A percentile compares a stretch with the other conserved stretches of the same genome.
These are phyloP conservation scores for Stenodera caucasica DNA, from an alignment of 2,888 invertebrate species.

Conservation along the genomic window DNA sequence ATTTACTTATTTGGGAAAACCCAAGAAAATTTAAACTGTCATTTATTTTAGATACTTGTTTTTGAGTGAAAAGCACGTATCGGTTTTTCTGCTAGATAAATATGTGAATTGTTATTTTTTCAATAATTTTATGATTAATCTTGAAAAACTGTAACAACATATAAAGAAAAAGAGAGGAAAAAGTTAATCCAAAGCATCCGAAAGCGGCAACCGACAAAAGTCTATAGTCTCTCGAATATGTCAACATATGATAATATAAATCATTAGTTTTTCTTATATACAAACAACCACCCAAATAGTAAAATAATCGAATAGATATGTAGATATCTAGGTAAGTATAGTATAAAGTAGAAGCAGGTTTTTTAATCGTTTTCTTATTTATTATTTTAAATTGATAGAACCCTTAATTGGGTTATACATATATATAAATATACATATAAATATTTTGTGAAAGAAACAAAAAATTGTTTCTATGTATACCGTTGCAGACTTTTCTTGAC, in stretches of 20 bases:
- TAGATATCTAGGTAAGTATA: no score
- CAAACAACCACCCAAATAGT: conserved; percentile 15
- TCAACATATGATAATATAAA: conserved; percentile 35
- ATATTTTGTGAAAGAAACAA: no score
- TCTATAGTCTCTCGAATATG: conserved; percentile 31
- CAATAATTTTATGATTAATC: no score
- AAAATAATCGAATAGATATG: background rate
- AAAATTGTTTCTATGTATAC: background rate
- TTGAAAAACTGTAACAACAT: conserved; percentile 47
- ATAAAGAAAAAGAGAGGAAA: conserved; percentile 31
- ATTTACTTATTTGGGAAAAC: no score
- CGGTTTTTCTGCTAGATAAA: no score
- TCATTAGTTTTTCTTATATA: conserved; percentile 18
- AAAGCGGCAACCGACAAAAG: conserved; percentile 44
- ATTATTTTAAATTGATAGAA: background rate
- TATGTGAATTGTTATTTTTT: no score
- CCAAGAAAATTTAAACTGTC: no score
- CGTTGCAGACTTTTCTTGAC: background rate
- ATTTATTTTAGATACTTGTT: no score
- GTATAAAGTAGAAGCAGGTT: no score
- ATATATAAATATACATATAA: no score
- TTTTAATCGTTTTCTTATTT: no score
- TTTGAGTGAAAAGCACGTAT: no score
- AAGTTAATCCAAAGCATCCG: conserved; percentile 42
- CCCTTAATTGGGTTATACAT: background rate